phyloP scores from a whole-genome alignment of 2,888 invertebrate genomes.

The Loripinus fragilis region DNA sequence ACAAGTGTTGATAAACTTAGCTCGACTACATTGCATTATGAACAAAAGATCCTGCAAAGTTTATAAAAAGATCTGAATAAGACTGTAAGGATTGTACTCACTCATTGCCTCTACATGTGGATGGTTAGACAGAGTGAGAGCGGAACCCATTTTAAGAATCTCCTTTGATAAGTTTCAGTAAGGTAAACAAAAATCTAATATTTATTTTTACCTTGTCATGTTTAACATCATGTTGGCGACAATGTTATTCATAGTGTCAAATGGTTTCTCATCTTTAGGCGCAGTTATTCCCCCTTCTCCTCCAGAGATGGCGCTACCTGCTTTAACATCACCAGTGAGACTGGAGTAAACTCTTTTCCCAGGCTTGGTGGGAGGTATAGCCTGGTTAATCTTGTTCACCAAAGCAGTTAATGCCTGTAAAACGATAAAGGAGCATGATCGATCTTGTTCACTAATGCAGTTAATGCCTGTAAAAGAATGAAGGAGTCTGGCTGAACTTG shows the following conservation, averaged over 20 bases:
- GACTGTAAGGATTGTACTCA: no score
- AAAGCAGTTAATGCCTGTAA: slow-evolving; percentile 81
- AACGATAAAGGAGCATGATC: slow-evolving; percentile 70
- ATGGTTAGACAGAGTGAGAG: no score
- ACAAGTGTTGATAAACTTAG: no score
- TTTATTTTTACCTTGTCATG: slow-evolving; percentile 82
- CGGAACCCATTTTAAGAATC: no score
- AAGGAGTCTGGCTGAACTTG: no score
- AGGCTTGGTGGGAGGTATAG: slow-evolving; percentile 76
- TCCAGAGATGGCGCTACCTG: slow-evolving; percentile 77
- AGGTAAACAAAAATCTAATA: no score
- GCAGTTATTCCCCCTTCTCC: slow-evolving; percentile 76
- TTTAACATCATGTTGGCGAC: slow-evolving; percentile 84
- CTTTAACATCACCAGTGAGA: slow-evolving; percentile 68
- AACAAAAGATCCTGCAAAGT: no score
- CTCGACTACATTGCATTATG: no score
- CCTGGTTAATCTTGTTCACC: slow-evolving; percentile 80
- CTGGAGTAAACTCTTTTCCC: slow-evolving; percentile 77
- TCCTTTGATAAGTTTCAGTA: no score
- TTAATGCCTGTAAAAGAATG: slow-evolving; percentile 76
- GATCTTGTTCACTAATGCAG: slow-evolving; percentile 81
- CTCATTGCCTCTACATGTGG: no score
- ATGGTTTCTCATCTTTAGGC: slow-evolving; percentile 79
- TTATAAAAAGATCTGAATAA: no score
- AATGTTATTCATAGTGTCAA: slow-evolving; percentile 84